Evolutionary conservation across 2,113 vertebrate genomes (phyloP).

Genomic region (Halichoeres trimaculatus): DNA sequence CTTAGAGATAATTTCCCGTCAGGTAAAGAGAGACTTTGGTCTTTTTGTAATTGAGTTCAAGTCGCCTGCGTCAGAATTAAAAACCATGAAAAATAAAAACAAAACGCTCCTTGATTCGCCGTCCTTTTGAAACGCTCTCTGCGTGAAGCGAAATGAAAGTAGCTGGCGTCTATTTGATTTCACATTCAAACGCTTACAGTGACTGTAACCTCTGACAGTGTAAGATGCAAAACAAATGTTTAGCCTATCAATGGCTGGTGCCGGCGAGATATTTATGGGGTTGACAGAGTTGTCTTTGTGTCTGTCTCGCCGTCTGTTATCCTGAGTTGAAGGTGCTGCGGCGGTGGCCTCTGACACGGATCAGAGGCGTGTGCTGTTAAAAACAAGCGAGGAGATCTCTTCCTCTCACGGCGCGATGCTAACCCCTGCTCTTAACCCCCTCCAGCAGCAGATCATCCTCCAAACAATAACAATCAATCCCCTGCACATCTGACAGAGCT

Average conservation of each 20-base stretch:
- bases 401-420: slow-evolving; percentile 72
- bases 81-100: not conserved
- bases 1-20: not conserved
- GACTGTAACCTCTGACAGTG: slow-evolving; percentile 61
- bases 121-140: slow-evolving; percentile 37
- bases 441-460: slow-evolving; percentile 72
- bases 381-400: slow-evolving; percentile 65
- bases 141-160: slow-evolving; percentile 65
- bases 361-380: slow-evolving; percentile 71
- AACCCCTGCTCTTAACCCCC: slow-evolving; percentile 78
- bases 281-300: slow-evolving; percentile 69
- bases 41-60: slow-evolving; percentile 12
- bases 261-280: slow-evolving; percentile 70
- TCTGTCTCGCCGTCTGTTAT: slow-evolving; percentile 73
- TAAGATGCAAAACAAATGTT: slow-evolving; percentile 75
- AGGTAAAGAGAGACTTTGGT: not conserved
- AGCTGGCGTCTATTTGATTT: slow-evolving; percentile 73
- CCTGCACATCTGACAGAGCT: slow-evolving; percentile 79
- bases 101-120: not conserved
- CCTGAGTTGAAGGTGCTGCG: slow-evolving; percentile 53
- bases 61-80: slow-evolving; percentile 4
- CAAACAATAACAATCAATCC: slow-evolving; percentile 84
- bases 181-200: slow-evolving; percentile 57
- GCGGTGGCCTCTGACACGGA: slow-evolving; percentile 63
- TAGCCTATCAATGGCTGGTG: slow-evolving; percentile 70